Conservation (phyloP, 2,888 invertebrate genomes). For the Gymnoscelis rufifasciata region DNA sequence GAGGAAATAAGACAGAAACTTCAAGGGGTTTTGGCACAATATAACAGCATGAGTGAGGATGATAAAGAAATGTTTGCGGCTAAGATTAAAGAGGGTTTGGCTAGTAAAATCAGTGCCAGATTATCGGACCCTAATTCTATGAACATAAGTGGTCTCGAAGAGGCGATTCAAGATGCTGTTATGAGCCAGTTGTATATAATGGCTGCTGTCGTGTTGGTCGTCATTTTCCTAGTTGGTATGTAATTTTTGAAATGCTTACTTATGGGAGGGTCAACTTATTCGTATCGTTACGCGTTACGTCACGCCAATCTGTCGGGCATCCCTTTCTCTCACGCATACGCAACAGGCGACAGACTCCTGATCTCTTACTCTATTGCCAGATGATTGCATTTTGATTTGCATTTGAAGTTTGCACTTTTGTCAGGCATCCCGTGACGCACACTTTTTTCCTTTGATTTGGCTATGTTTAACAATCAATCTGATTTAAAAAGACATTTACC, state of each 20-base stretch:
- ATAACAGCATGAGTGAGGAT: constrained; percentile 45
- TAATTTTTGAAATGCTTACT: constrained; percentile 6
- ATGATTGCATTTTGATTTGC: too few relatives aligned
- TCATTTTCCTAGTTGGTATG: constrained; percentile 57
- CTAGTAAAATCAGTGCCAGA: constrained; percentile 45
- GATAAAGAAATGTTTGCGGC: constrained; percentile 53
- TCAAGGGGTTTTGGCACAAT: constrained; percentile 47
- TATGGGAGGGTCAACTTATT: too few relatives aligned
- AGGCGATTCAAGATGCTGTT: constrained; percentile 49
- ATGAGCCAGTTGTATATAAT: constrained; percentile 46
- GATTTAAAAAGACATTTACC: too few relatives aligned
- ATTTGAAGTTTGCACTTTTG: too few relatives aligned
- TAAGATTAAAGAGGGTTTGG: constrained; percentile 56
- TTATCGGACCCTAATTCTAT: constrained; percentile 43
- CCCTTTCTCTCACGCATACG: too few relatives aligned
- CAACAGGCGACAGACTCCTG: too few relatives aligned
- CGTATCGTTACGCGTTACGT: too few relatives aligned
- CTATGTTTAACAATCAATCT: too few relatives aligned
- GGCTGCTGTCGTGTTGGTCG: constrained; percentile 43
- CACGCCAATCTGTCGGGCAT: too few relatives aligned
- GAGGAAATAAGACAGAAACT: constrained; percentile 49
- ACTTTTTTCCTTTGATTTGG: too few relatives aligned
- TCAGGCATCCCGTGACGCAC: too few relatives aligned
- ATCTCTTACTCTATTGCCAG: too few relatives aligned
- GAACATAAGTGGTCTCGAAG: constrained; percentile 50